Conservation (phyloP, 2,797 vertebrate species). For the Pteropus rufus region DNA sequence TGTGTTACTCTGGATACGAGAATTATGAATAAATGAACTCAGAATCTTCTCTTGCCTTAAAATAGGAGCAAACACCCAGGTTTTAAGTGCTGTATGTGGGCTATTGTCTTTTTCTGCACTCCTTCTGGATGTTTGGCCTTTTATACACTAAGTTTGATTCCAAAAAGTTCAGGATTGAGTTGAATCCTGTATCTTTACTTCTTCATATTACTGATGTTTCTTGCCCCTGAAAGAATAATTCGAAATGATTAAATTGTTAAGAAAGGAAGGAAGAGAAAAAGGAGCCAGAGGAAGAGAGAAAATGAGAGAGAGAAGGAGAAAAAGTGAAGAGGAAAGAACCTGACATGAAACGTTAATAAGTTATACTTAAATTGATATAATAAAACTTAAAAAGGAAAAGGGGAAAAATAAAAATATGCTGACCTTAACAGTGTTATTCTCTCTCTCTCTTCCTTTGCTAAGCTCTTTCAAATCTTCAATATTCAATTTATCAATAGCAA, state of each 20-base stretch:
- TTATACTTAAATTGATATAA: background rate
- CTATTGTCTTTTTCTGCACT: background rate
- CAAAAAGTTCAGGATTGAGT: background rate
- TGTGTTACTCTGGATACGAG: background rate
- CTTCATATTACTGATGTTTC: background rate
- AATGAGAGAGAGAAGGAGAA: background rate
- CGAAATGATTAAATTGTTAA: background rate
- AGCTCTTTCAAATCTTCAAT: background rate
- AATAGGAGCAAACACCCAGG: background rate
- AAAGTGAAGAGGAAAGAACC: background rate
- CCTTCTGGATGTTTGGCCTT: background rate
- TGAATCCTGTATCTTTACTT: background rate
- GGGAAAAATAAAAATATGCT: background rate
- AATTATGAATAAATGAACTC: background rate
- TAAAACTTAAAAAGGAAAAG: background rate
- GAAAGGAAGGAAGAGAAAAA: accelerated
- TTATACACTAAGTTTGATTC: background rate
- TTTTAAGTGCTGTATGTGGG: background rate
- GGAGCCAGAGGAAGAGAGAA: accelerated
- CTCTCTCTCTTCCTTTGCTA: background rate
- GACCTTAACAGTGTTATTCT: background rate
- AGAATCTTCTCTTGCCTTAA: background rate
- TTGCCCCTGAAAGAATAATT: background rate
- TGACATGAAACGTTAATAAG: background rate
- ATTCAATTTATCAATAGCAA: background rate